phyloP scores from a whole-genome alignment of 2,797 vertebrate genomes.

The Hypotaenidia okinawae region DNA sequence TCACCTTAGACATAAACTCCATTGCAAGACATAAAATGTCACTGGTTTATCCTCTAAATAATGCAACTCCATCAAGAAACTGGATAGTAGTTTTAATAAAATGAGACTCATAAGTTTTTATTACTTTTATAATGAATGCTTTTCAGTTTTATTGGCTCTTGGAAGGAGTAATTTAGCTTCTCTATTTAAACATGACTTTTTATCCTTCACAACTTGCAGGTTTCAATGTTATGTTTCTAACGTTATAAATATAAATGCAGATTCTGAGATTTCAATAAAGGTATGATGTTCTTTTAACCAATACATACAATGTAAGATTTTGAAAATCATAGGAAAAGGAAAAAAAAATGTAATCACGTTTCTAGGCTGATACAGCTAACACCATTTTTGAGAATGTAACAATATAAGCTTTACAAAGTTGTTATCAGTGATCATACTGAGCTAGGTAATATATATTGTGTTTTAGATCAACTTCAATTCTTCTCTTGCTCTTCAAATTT shows the following conservation, averaged over 20 bases:
- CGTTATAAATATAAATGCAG: conserved; percentile 72
- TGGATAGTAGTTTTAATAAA: conserved; percentile 79
- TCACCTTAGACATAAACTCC: conserved; percentile 52
- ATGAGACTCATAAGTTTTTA: conserved; percentile 77
- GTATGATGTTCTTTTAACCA: conserved; percentile 36
- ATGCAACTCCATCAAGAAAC: conserved; percentile 68
- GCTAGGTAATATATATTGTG: conserved; percentile 7
- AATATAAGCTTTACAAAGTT: conserved; percentile 24
- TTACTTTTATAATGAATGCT: conserved; percentile 79
- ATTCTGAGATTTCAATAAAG: conserved; percentile 71
- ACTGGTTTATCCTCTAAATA: conserved; percentile 59
- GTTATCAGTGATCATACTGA: conserved; percentile 24
- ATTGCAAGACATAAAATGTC: conserved; percentile 58
- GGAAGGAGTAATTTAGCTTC: conserved; percentile 74
- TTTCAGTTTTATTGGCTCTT: conserved; percentile 78
- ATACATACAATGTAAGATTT: conserved; percentile 6
- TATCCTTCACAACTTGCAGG: conserved; percentile 72
- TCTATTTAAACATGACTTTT: conserved; percentile 78
- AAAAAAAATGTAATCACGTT: conserved; percentile 31
- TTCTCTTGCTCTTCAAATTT: neutral
- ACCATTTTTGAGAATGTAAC: conserved; percentile 22
- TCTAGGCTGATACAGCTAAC: conserved; percentile 11
- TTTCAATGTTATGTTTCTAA: conserved; percentile 70
- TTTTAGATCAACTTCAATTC: neutral
- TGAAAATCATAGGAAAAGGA: conserved; percentile 29